These are phyloP conservation scores for Leptinotarsa defecta DNA, from an alignment of 1,140 invertebrate species.

Conservation along the genomic window DNA sequence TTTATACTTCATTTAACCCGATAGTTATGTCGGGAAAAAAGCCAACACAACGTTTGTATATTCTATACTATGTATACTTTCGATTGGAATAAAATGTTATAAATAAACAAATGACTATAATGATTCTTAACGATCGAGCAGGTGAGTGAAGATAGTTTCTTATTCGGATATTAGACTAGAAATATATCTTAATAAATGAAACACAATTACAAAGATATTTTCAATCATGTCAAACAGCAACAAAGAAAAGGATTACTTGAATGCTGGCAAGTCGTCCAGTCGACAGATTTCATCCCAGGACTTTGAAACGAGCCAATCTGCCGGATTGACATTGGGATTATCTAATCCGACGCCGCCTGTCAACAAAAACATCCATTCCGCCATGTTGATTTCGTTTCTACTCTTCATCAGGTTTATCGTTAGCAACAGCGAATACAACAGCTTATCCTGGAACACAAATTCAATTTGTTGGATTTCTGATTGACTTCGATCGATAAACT, in stretches of 20 bases:
- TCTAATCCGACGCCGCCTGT: conserved; percentile 84
- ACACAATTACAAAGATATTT: too few species aligned
- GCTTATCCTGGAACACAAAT: conserved; percentile 86
- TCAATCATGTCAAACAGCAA: too few species aligned
- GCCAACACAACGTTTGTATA: too few species aligned
- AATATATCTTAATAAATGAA: conserved; percentile 16
- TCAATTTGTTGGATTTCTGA: background rate
- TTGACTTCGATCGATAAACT: too few species aligned
- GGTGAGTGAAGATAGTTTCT: too few species aligned
- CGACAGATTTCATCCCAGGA: conserved; percentile 86
- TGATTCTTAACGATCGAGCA: too few species aligned
- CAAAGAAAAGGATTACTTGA: conserved; percentile 57
- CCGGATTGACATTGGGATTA: conserved; percentile 74
- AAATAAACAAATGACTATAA: background rate
- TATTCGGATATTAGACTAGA: too few species aligned
- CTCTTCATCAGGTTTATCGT: conserved; percentile 81
- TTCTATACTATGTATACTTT: too few species aligned
- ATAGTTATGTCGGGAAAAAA: too few species aligned
- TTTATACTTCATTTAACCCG: too few species aligned
- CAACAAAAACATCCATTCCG: conserved; percentile 86
- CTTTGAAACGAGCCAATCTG: conserved; percentile 73
- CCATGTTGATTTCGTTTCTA: conserved; percentile 67
- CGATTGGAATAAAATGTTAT: background rate
- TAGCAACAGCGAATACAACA: conserved; percentile 88
- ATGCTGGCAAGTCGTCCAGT: conserved; percentile 64